A percentile compares a stretch with the other conserved stretches of the same genome.
phyloP scores from a whole-genome alignment of 1,140 invertebrate genomes.

The Ctenoplectra terminalis region DNA sequence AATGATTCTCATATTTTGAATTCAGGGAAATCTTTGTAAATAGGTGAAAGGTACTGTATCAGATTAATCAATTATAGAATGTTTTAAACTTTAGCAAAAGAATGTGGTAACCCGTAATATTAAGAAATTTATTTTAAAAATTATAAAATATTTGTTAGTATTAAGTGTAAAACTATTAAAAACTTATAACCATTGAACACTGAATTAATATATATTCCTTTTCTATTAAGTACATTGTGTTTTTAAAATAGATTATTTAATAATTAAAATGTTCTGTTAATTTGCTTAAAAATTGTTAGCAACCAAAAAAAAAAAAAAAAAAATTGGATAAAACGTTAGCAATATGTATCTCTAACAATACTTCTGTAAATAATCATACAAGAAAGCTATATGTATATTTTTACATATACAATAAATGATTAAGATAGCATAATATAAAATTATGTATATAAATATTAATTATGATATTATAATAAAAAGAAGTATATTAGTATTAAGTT shows the following conservation, averaged over 20 bases:
- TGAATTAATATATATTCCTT: background rate
- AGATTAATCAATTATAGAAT: background rate
- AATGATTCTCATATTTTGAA: background rate
- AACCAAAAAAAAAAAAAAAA: too few relatives aligned
- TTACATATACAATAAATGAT: too few relatives aligned
- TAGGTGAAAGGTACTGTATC: background rate
- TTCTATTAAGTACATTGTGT: background rate
- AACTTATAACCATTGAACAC: background rate
- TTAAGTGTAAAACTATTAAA: background rate
- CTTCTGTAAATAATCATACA: too few relatives aligned
- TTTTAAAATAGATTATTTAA: background rate
- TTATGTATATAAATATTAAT: too few relatives aligned
- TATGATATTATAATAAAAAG: too few relatives aligned
- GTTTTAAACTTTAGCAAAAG: background rate
- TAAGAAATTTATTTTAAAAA: conserved; percentile 11
- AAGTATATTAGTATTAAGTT: too few relatives aligned
- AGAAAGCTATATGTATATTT: too few relatives aligned
- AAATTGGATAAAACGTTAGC: too few relatives aligned
- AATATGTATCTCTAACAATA: too few relatives aligned
- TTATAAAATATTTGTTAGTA: background rate
- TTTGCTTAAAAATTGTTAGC: too few relatives aligned
- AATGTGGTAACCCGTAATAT: background rate
- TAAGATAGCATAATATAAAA: too few relatives aligned
- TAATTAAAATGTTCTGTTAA: too few relatives aligned
- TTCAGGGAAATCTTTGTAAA: background rate